Evolutionary conservation across 2,797 vertebrate genomes (phyloP).

Genomic region (Okamejei kenojei): DNA sequence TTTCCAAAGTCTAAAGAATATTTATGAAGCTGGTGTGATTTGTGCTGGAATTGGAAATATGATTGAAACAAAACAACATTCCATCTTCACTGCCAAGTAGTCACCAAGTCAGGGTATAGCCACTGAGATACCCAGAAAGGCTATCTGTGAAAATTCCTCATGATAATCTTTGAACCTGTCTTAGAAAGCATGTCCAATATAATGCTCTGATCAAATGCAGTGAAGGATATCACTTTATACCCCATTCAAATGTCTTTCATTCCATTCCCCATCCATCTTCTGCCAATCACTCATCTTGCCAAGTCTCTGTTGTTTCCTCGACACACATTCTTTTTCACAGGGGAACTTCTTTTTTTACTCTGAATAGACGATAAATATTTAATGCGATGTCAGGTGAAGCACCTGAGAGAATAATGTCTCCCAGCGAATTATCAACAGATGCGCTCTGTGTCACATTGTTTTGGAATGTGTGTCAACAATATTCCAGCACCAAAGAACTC

Average conservation of each 20-base stretch:
- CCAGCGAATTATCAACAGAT: conserved; percentile 10
- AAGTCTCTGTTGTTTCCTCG: not conserved
- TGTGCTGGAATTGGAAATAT: too few species aligned
- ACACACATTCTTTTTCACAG: not conserved
- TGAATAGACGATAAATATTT: conserved; percentile 30
- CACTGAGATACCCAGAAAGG: not conserved
- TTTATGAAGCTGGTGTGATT: too few species aligned
- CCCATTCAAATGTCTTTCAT: not conserved
- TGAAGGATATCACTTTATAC: not conserved
- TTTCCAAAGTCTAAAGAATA: too few species aligned
- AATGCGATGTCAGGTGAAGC: conserved; percentile 20
- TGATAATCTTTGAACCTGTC: not conserved
- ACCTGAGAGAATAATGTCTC: conserved; percentile 29
- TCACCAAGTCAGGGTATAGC: not conserved
- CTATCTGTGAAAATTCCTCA: not conserved
- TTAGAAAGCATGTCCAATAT: not conserved
- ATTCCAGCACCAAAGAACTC: not conserved
- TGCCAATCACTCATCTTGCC: not conserved
- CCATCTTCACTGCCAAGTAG: not conserved
- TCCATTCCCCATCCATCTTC: not conserved
- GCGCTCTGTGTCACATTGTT: conserved; percentile 11
- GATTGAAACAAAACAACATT: not conserved
- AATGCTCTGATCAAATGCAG: not conserved
- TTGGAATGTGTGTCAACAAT: not conserved
- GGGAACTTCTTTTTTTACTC: not conserved